phyloP scores from a whole-genome alignment of 2,113 vertebrate species.

The Probosciger aterrimus region DNA sequence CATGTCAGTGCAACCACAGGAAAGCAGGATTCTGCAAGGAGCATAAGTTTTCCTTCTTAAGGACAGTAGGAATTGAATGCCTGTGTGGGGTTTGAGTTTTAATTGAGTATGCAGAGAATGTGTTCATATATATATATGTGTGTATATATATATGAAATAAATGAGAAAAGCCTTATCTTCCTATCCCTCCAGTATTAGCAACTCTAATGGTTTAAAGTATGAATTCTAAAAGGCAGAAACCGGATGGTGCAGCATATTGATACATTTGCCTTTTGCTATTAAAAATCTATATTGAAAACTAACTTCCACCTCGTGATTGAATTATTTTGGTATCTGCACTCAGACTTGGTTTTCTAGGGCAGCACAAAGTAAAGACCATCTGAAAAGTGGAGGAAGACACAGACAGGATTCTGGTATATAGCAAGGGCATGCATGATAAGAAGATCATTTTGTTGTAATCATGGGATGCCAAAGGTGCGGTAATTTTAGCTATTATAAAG shows the following conservation, averaged over 20 bases:
- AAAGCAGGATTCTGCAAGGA: neutral
- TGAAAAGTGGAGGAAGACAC: neutral
- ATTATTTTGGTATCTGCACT: neutral
- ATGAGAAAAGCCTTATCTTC: neutral
- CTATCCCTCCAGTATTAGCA: neutral
- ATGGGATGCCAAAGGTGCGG: neutral
- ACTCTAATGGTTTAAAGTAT: neutral
- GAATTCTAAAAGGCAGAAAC: neutral
- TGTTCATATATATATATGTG: neutral
- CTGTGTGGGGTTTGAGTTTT: neutral
- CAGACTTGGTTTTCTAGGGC: neutral
- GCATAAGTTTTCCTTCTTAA: neutral
- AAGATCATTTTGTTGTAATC: neutral
- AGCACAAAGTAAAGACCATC: neutral
- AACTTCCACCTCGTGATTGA: neutral
- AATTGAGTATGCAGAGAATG: neutral
- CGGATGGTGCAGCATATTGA: neutral
- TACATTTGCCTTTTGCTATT: neutral
- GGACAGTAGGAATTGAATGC: neutral
- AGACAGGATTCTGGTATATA: neutral
- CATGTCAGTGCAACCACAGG: neutral
- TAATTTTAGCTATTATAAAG: neutral
- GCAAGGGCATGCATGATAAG: neutral
- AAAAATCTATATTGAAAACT: neutral
- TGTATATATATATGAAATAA: neutral